Evolutionary conservation across 1,140 invertebrate species (phyloP).

Genomic region (Drosophila virilis): DNA sequence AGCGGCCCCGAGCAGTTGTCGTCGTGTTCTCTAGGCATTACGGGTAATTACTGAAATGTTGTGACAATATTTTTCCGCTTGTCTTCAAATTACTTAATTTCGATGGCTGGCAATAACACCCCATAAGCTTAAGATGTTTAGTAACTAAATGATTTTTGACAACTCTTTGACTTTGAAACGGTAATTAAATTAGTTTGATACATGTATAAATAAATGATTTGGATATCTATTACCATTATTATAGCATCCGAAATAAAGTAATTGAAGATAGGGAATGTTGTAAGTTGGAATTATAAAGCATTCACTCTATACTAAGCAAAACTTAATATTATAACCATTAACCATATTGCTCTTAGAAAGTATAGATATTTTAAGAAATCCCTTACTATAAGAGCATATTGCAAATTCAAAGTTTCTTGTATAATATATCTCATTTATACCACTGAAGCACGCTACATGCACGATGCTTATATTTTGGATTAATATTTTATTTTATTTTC

Average conservation of each 20-base stretch:
- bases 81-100: constrained; percentile 81
- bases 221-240: neutral
- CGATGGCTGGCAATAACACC: constrained; percentile 61
- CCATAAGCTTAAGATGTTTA: constrained; percentile 56
- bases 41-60: constrained; percentile 80
- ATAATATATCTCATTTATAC: too few relatives aligned
- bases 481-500: neutral
- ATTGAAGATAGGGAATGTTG: too few relatives aligned
- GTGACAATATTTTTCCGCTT: constrained; percentile 74
- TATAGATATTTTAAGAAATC: too few relatives aligned
- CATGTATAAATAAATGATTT: neutral
- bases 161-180: constrained; percentile 26
- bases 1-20: constrained; percentile 58
- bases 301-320: too few relatives aligned
- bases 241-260: neutral
- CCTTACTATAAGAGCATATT: too few relatives aligned
- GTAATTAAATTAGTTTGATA: neutral
- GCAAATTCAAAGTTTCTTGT: too few relatives aligned
- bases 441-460: too few relatives aligned
- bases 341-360: too few relatives aligned
- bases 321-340: too few relatives aligned
- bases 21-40: constrained; percentile 67
- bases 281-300: too few relatives aligned
- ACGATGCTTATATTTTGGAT: too few relatives aligned
- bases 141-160: constrained; percentile 39